Evolutionary conservation across 2,113 vertebrate genomes (phyloP), one percentile per base, ranked within the genome.

Genomic region (Campylomormyrus tamandua): DNA sequence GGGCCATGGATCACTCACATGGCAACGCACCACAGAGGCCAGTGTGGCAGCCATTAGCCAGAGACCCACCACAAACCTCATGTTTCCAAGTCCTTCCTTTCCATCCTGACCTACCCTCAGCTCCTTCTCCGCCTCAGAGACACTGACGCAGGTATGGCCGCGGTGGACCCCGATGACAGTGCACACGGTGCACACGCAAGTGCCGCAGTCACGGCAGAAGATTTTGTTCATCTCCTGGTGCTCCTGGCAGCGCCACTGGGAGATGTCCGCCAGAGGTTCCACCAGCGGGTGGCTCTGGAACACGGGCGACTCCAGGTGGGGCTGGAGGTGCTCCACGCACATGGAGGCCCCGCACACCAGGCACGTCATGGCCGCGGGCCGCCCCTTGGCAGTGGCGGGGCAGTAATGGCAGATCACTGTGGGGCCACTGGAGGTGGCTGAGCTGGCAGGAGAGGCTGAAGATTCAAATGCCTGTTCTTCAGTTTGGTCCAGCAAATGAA

Each of bases 161-260:
- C 93, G 94, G 92, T 97, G 96, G 0, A 91, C 93, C 21, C 96
- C 96, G 0, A 96, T 95, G 24, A 96, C 91, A 0, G 95, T 95
- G 56, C 96, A 97, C 84, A 96, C 94, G 0, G 95, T 97, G 90
- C 96, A 97, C 89, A 97, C 95, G 74, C 96, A 97, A 90, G 92
- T 77, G 0, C 27, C 85, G 35, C 96, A 97, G 83, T 95, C 94
- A 0, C 89, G 92, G 77, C 96, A 97, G 95, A 96, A 97, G 93
- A 97, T 96, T 0, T 95, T 94, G 93, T 96, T 97, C 46, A 96
- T 94, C 91, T 97, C 96, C 83, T 96, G 95, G 92, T 97, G 96
- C 53, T 96, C 96, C 89, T 94, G 94, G 89, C 96, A 97, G 89
- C 92, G 94, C 94, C 95, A 96, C 5, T 89, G 53, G 5, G 95